Base-by-base conservation (phyloP, 1,140 invertebrate genomes). In the Plutomurus gul region DNA sequence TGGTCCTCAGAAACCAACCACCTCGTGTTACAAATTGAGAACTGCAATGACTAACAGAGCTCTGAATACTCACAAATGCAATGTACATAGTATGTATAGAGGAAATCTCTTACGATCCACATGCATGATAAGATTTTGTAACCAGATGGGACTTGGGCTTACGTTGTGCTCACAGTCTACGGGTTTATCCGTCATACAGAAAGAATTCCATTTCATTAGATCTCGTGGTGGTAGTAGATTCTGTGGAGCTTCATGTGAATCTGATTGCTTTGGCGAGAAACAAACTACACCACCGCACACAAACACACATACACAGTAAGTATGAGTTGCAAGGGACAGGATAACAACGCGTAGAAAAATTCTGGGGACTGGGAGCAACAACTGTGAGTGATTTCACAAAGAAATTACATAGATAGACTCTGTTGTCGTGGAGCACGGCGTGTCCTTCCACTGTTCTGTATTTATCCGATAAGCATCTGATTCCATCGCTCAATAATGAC, bases 401-500 rank as follows among this genome's bases (percentile, higher is more conserved):
- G 30, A 36, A 65, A 65, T 65, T 65, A 65, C 27, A 65, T 11
- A 33, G 56, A n/a, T n/a, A n/a, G n/a, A n/a, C n/a, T 27, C 27
- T 65, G 27, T 30, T 65, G 25, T 65, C 56, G 27, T 65, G 27
- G 0, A 40, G 70, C 36, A 11, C 20, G 3, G 20, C 36, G 4
- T 37, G 60, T 37, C 27, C 60, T n/a, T n/a, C n/a, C n/a, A n/a
- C n/a, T 70, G 70, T 20, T n/a, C 56, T 72, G 37, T 43, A 40
- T 43, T 72, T 72, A 72, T 43, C 25, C 20, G 70, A 72, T 72
- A 72, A 72, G 36, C 5, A 72, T 72, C 36, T 72, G 39, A 72
- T 72, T 72, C 36, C 40, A 72, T 72, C 25, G 70, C 36, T 72
- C 70, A 72, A 72, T 72, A 72, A 72, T 72, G 56, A 65, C 56